These are phyloP conservation scores for Clitarchus hookeri DNA, from an alignment of 2,888 invertebrate genomes.

Conservation along the genomic window DNA sequence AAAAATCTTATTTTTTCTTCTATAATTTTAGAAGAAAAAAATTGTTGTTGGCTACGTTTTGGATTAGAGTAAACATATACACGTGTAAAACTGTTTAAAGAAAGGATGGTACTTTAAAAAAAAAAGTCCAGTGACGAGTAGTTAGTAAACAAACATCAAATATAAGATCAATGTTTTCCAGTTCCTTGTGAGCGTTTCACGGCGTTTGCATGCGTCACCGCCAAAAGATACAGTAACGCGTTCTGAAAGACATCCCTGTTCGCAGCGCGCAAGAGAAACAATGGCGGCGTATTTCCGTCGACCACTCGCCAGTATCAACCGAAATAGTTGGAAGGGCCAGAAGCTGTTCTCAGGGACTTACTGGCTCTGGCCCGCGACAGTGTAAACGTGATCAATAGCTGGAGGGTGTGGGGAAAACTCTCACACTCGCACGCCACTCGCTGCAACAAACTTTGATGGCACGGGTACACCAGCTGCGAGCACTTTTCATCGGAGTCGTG, in stretches of 20 bases:
- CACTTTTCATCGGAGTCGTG: too few species aligned
- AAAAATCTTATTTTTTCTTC: too few species aligned
- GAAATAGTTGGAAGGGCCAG: conserved; percentile 7
- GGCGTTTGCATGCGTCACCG: too few species aligned
- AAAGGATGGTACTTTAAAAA: too few species aligned
- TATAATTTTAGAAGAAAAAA: too few species aligned
- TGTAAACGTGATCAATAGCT: conserved; percentile 14
- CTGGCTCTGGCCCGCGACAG: not conserved
- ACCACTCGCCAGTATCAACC: not conserved
- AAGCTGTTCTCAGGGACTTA: not conserved
- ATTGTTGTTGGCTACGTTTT: too few species aligned
- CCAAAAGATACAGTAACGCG: not conserved
- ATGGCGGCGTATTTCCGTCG: not conserved
- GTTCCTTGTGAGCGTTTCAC: too few species aligned
- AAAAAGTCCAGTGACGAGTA: too few species aligned
- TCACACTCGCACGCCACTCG: not conserved
- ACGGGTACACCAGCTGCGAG: not conserved
- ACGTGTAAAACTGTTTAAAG: too few species aligned
- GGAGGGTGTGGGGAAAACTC: conserved; percentile 1
- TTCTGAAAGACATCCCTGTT: not conserved
- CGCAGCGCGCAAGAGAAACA: not conserved
- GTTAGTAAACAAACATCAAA: too few species aligned
- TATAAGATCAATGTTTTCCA: too few species aligned
- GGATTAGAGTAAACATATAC: too few species aligned
- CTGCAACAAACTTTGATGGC: not conserved